These are phyloP conservation scores for Diadromus collaris DNA, from an alignment of 2,888 invertebrate species.

Conservation along the genomic window DNA sequence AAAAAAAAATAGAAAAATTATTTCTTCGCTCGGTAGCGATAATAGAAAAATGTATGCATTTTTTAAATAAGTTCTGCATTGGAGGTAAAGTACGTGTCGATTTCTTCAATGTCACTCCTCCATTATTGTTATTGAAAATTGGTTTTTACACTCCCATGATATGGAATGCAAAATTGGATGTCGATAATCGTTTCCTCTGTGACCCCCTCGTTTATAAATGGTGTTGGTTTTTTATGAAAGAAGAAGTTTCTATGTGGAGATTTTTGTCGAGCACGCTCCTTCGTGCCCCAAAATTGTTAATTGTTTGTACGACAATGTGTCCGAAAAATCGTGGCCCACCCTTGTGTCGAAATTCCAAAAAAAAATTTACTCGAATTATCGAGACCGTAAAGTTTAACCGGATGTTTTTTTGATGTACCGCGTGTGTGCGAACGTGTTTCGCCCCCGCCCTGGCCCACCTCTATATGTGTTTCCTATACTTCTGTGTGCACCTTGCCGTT, in stretches of 20 bases:
- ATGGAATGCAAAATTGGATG: slow-evolving; percentile 47
- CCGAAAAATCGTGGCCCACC: slow-evolving; percentile 24
- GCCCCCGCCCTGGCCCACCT: slow-evolving; percentile 61
- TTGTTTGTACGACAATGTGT: slow-evolving; percentile 9
- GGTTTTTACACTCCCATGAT: slow-evolving; percentile 17
- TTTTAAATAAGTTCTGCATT: slow-evolving; percentile 28
- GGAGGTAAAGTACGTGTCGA: slow-evolving; percentile 40
- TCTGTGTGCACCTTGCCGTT: slow-evolving; percentile 67
- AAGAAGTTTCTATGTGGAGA: slow-evolving; percentile 25
- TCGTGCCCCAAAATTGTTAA: slow-evolving; percentile 32
- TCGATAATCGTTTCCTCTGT: slow-evolving; percentile 9
- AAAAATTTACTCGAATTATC: slow-evolving; percentile 6
- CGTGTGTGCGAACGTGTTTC: slow-evolving; percentile 65
- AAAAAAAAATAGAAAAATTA: slow-evolving; percentile 10
- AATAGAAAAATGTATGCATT: slow-evolving; percentile 7
- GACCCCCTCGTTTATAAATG: slow-evolving; percentile 20
- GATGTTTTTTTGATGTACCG: slow-evolving; percentile 27
- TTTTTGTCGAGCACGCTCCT: slow-evolving; percentile 24
- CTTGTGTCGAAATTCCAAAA: slow-evolving; percentile 43
- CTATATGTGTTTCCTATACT: slow-evolving; percentile 65
- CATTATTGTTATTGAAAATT: slow-evolving; percentile 32
- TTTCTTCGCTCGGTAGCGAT: not conserved
- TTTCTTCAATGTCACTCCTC: slow-evolving; percentile 36
- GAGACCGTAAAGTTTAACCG: slow-evolving; percentile 35
- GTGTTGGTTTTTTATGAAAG: not conserved